phyloP scores from a whole-genome alignment of 2,888 invertebrate species.

The Cantharis lateralis region DNA sequence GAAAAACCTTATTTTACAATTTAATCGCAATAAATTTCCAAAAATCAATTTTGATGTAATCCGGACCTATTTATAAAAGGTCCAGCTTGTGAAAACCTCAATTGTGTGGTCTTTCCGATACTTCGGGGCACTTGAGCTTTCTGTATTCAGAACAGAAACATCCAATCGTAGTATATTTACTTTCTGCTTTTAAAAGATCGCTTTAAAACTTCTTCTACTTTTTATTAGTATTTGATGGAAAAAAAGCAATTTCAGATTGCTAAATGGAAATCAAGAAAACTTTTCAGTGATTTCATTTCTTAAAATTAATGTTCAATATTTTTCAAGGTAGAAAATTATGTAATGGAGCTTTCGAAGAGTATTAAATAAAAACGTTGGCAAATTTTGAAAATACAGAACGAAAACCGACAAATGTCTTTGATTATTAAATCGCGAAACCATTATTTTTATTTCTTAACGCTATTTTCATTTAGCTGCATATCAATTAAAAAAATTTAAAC shows the following conservation, averaged over 20 bases:
- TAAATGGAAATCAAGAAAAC: not conserved
- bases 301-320: not conserved
- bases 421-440: not conserved
- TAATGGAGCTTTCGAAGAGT: not conserved
- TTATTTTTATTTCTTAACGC: not conserved
- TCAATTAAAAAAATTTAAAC: conserved; percentile 16
- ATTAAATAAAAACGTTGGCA: not conserved
- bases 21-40: not conserved
- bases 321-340: not conserved
- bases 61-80: conserved; percentile 17
- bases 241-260: not conserved
- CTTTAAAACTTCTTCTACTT: conserved; percentile 8
- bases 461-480: not conserved
- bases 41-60: conserved; percentile 4
- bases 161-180: conserved; percentile 31
- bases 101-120: conserved; percentile 27
- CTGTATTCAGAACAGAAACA: conserved; percentile 28
- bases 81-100: conserved; percentile 22
- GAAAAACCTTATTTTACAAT: not conserved
- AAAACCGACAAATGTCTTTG: not conserved
- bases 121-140: conserved; percentile 22
- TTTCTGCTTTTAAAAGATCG: conserved; percentile 20
- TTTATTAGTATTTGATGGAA: not conserved
- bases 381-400: not conserved
- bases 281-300: not conserved